phyloP scores from a whole-genome alignment of 2,888 invertebrate species.

The Himalopsyche japonica region DNA sequence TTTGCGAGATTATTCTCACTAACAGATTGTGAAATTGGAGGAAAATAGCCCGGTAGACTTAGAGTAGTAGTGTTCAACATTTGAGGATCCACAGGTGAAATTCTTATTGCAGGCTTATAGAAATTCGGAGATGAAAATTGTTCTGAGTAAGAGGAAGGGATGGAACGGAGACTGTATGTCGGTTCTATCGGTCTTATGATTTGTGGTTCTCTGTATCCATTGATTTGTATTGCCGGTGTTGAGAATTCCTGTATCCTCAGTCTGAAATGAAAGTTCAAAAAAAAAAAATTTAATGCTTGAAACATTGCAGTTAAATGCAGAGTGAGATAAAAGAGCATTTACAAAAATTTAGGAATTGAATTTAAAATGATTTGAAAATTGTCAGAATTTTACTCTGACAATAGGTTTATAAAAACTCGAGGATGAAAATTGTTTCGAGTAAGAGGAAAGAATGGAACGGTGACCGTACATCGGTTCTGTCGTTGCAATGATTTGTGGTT shows the following conservation, averaged over 20 bases:
- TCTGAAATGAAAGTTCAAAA: too few relatives aligned
- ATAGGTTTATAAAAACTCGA: background rate
- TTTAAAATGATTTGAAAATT: too few relatives aligned
- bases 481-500: background rate
- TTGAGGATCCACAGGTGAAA: background rate
- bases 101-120: background rate
- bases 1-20: background rate
- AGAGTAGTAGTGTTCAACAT: background rate
- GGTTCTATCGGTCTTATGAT: background rate
- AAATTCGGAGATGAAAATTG: background rate
- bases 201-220: background rate
- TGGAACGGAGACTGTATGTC: background rate
- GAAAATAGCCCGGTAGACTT: background rate
- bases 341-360: too few relatives aligned
- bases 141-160: background rate
- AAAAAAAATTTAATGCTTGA: too few relatives aligned
- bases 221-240: background rate
- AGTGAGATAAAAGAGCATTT: too few relatives aligned
- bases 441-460: background rate
- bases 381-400: too few relatives aligned
- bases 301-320: too few relatives aligned
- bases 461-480: background rate
- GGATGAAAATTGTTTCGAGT: background rate
- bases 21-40: background rate
- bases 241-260: background rate